Evolutionary conservation across 2,797 vertebrate genomes (phyloP).

Genomic region (Mionectes olivaceus): DNA sequence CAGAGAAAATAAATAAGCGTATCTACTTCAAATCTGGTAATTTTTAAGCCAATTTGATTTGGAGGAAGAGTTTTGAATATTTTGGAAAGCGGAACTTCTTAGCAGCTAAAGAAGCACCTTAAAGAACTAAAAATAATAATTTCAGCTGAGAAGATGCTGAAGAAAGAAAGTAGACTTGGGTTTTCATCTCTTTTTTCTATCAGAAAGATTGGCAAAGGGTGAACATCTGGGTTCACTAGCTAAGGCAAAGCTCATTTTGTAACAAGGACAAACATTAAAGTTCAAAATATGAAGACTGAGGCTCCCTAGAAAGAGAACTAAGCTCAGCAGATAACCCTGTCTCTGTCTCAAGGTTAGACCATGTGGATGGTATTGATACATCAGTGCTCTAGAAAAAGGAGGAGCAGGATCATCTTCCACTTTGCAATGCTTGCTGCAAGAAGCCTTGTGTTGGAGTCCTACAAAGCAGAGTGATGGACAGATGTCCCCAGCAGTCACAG

Average conservation of each 20-base stretch:
- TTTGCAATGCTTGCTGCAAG: background rate
- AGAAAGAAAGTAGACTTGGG: background rate
- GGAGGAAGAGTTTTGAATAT: background rate
- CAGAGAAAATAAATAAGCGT: background rate
- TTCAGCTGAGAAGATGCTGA: background rate
- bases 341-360: background rate
- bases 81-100: background rate
- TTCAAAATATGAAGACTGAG: background rate
- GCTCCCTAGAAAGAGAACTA: background rate
- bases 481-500: background rate
- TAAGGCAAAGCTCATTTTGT: background rate
- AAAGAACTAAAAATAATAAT: background rate
- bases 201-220: background rate
- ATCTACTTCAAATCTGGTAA: background rate
- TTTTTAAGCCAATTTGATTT: background rate
- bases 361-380: background rate
- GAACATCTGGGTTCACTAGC: background rate
- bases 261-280: background rate
- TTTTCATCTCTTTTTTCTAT: background rate
- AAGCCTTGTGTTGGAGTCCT: background rate
- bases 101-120: background rate
- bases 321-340: background rate
- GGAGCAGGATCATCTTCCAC: background rate
- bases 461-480: background rate
- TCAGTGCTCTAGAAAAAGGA: background rate